These are phyloP conservation scores for Lipophrys pholis DNA, from an alignment of 2,113 vertebrate species.

Conservation along the genomic window DNA sequence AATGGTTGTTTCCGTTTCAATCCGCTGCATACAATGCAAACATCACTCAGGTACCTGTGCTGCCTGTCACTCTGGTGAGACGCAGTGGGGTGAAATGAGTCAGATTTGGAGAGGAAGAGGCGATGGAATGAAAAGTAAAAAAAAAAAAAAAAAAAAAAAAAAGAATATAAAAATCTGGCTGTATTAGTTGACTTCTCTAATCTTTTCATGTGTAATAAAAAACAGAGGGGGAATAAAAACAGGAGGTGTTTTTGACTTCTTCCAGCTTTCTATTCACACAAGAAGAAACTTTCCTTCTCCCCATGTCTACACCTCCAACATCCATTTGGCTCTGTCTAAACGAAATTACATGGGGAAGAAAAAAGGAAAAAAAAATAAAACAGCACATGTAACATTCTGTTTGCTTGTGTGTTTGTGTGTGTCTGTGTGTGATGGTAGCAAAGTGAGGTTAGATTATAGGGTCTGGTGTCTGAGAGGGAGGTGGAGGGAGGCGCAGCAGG, in stretches of 20 bases:
- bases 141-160: no score
- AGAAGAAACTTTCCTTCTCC: slow-evolving; percentile 36
- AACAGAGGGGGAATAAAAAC: background rate
- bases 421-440: slow-evolving; percentile 90
- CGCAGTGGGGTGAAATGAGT: background rate
- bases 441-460: slow-evolving; percentile 99
- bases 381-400: slow-evolving; percentile 87
- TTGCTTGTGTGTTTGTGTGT: slow-evolving; percentile 51
- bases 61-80: slow-evolving; percentile 40
- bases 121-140: slow-evolving; percentile 3
- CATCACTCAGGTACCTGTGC: slow-evolving; percentile 42
- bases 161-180: background rate
- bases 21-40: slow-evolving; percentile 57
- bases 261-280: slow-evolving; percentile 12
- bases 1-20: slow-evolving; percentile 69
- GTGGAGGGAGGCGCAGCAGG: slow-evolving; percentile 87
- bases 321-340: slow-evolving; percentile 39
- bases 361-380: slow-evolving; percentile 54
- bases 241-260: slow-evolving; percentile 3
- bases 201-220: slow-evolving; percentile 9
- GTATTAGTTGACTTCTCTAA: background rate
- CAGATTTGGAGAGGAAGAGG: slow-evolving; percentile 17
- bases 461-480: slow-evolving; percentile 87
- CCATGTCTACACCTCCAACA: slow-evolving; percentile 26
- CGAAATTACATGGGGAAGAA: slow-evolving; percentile 50